Percentiles rank a stretch among this genome's conserved stretches.
Evolutionary conservation across 92 coral and sea anemone genomes (phyloP).

Genomic region (Umimayanthus kanabou): DNA sequence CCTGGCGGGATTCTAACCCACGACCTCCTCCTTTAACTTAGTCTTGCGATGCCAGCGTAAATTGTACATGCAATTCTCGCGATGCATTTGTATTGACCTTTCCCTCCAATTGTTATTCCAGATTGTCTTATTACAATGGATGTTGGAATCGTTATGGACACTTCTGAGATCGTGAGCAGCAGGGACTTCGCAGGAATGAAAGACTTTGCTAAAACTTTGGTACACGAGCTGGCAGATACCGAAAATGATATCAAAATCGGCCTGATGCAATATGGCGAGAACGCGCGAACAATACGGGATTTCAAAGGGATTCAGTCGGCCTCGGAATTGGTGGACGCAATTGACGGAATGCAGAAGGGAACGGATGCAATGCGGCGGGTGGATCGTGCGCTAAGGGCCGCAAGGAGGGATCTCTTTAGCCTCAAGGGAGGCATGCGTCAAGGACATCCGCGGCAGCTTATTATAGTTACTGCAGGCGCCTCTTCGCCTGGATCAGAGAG

Average conservation of each 20-base stretch:
- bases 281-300: constrained; percentile 42
- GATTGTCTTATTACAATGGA: constrained; percentile 70
- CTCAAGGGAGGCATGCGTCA: constrained; percentile 66
- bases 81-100: background rate
- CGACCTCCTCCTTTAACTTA: no score
- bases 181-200: constrained; percentile 47
- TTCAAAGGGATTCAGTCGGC: constrained; percentile 49
- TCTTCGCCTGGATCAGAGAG: constrained; percentile 53
- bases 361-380: constrained; percentile 41
- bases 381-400: constrained; percentile 50
- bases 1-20: no score
- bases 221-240: constrained; percentile 53
- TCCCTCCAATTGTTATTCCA: constrained; percentile 7
- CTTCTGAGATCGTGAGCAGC: constrained; percentile 37
- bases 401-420: constrained; percentile 55
- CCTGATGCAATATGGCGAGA: constrained; percentile 46
- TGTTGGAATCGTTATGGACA: constrained; percentile 57
- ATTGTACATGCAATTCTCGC: no score
- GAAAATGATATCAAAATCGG: constrained; percentile 64
- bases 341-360: constrained; percentile 44
- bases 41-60: no score
- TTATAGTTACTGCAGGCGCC: constrained; percentile 58
- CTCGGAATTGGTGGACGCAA: background rate
- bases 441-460: constrained; percentile 58
- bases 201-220: constrained; percentile 45